Conservation (phyloP, 2,888 invertebrate species). For the Drosophila cognata region DNA sequence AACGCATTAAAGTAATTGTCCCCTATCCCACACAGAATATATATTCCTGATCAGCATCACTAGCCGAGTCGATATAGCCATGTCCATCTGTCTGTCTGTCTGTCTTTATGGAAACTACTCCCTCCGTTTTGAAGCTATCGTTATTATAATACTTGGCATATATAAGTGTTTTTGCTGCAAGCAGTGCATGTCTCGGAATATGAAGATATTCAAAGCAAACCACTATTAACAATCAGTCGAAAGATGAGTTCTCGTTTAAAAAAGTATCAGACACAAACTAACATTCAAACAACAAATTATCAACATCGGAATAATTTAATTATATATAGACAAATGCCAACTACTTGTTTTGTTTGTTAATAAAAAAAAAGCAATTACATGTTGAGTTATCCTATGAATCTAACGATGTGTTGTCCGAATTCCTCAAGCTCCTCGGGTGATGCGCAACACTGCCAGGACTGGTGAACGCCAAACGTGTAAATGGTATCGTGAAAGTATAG, state of each 20-base stretch:
- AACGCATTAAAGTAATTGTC: neutral
- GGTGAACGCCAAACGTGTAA: constrained; percentile 56
- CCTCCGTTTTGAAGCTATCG: too few species aligned
- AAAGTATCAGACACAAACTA: neutral
- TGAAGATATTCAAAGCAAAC: neutral
- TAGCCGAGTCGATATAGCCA: too few species aligned
- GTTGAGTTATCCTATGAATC: constrained; percentile 27
- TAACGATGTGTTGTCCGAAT: constrained; percentile 39
- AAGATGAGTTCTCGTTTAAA: neutral
- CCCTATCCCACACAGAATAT: neutral
- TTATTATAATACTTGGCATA: neutral
- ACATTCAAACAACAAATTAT: neutral
- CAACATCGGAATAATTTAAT: neutral
- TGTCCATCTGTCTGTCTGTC: too few species aligned
- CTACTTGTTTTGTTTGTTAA: neutral
- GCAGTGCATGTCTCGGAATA: neutral
- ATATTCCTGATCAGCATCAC: too few species aligned
- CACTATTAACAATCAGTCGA: neutral
- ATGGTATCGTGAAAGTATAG: constrained; percentile 87
- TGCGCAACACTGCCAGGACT: constrained; percentile 62
- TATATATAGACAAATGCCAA: neutral
- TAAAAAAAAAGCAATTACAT: neutral
- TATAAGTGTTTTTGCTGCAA: neutral
- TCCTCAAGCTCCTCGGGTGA: constrained; percentile 42
- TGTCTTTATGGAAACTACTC: neutral